Percentiles rank a stretch among this genome's conserved stretches.
Conservation (phyloP, 2,797 vertebrate genomes). For the Australoheros facetus region DNA sequence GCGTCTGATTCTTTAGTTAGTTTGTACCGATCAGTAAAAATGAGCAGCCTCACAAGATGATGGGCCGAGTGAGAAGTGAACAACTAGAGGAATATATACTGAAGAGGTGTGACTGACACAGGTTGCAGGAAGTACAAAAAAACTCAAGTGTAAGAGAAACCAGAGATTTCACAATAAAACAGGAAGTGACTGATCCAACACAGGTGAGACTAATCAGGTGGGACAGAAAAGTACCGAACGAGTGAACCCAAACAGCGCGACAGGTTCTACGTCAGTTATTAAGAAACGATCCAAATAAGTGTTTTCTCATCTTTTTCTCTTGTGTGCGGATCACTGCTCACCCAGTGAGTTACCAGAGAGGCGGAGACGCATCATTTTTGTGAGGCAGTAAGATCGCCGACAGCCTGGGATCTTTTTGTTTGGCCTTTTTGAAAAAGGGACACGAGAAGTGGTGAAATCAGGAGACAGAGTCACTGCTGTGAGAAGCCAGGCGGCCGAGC, state of each 20-base stretch:
- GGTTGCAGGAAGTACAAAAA: no score
- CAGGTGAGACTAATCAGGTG: rapidly evolving
- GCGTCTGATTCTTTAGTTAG: no score
- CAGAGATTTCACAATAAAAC: neutral
- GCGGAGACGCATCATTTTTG: neutral
- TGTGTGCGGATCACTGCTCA: neutral
- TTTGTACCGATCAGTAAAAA: no score
- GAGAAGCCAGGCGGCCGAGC: neutral
- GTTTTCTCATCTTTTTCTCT: no score
- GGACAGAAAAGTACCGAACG: neutral
- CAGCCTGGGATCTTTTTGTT: rapidly evolving
- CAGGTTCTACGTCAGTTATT: neutral
- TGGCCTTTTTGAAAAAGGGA: neutral
- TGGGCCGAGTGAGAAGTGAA: no score
- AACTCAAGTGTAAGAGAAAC: no score
- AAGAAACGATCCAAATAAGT: no score
- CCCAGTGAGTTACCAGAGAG: neutral
- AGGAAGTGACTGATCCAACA: neutral
- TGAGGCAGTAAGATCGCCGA: neutral
- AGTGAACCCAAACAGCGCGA: neutral
- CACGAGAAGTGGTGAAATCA: neutral
- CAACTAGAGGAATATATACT: no score
- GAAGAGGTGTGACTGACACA: no score
- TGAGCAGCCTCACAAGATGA: no score
- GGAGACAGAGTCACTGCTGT: neutral